Base-by-base conservation (phyloP, 2,888 invertebrate genomes). In the Rhamphomyia laevipes region DNA sequence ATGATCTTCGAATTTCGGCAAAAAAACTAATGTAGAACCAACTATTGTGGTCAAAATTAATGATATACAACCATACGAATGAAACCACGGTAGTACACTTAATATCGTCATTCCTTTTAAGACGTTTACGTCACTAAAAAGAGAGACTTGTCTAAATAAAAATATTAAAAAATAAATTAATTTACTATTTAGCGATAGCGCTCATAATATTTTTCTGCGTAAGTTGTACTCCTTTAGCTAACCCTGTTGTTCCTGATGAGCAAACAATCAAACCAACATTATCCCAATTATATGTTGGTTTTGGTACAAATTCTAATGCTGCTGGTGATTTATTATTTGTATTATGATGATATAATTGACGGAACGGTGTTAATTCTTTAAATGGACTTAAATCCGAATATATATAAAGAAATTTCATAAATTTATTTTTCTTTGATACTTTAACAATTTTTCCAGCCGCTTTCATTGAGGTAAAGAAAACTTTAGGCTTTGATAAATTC, bases 61-160 rank as follows among this genome's bases (percentile, higher is more conserved):
- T 0, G 80, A 75, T 53, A 83, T 76, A 60, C 85, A 84, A 1
- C 87, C 87, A 61, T 84, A 88, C 0, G 84, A 81, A 68, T 92
- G 91, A 66, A 86, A 91, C 75, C 88, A 86, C 13, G 91, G 91
- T 50, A 88, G 77, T 31, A 89, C 68, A 1, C 80, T 82, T 51
- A 86, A 63, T 35, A 35, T n/a, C 5, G 7, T 35, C n/a, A n/a
- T 35, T 35, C n/a, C 35, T 35, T 35, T 13, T 13, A 13, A 4
- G 5, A 18, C 2, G 18, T 40, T 40, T 11, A 18, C 12, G 12
- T 40, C 40, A 18, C 40, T 40, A 40, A 40, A 21, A 40, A 6
- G 9, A 7, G 2, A 27, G 9, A 27, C 9, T 6, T 27, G n/a
- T 27, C 23, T n/a, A 6, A 38, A 21, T 18, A 40, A 18, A 2